Conservation (phyloP, 2,797 vertebrate species). For the Antennarius maculatus region DNA sequence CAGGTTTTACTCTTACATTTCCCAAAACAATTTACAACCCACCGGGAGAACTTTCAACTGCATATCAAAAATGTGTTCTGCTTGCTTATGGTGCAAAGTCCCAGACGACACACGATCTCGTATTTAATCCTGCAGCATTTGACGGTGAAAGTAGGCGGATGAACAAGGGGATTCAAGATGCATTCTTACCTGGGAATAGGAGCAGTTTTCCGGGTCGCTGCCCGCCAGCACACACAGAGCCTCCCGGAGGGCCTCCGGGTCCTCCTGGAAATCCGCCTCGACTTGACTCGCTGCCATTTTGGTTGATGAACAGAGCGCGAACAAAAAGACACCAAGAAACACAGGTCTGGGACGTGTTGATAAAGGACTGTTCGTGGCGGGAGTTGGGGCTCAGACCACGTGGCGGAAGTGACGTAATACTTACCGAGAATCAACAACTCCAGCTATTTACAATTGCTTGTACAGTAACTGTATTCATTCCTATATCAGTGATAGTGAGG, state of each 20-base stretch:
- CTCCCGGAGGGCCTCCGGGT: slow-evolving; percentile 84
- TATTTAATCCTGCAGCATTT: background rate
- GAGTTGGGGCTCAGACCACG: slow-evolving; percentile 64
- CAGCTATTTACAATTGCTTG: no score
- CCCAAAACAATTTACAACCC: background rate
- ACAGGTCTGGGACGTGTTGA: slow-evolving; percentile 35
- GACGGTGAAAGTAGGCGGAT: background rate
- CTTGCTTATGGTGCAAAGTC: background rate
- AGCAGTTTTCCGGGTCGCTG: slow-evolving; percentile 92
- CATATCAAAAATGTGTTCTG: background rate
- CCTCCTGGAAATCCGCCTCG: slow-evolving; percentile 67
- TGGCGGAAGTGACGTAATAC: slow-evolving; percentile 65
- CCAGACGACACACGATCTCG: background rate
- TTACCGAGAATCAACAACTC: background rate
- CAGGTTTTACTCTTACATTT: background rate
- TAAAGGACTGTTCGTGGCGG: slow-evolving; percentile 67
- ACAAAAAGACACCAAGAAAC: slow-evolving; percentile 4
- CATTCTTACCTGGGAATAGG: slow-evolving; percentile 86
- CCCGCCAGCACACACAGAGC: slow-evolving; percentile 89
- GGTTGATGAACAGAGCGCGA: background rate
- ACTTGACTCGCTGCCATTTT: slow-evolving; percentile 66
- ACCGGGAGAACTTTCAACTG: background rate
- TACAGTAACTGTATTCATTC: no score
- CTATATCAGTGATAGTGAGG: no score
- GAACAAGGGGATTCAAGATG: slow-evolving; percentile 7